A percentile compares a stretch with the other conserved stretches of the same genome.
phyloP scores from a whole-genome alignment of 2,113 vertebrate genomes.

The Rissa tridactyla region DNA sequence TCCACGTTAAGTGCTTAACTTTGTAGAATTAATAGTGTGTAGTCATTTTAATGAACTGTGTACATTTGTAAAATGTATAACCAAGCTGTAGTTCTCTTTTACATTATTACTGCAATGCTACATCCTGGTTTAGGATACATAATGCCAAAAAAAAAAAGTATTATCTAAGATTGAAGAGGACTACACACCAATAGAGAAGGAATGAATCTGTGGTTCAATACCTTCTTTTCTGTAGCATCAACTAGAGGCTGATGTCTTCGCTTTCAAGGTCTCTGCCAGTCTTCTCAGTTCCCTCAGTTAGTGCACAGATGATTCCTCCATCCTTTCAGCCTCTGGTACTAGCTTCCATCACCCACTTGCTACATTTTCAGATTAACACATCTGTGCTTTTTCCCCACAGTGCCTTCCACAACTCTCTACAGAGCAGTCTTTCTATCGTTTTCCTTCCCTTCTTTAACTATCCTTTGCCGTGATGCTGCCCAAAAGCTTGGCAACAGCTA shows the following conservation, averaged over 20 bases:
- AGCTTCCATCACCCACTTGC: neutral
- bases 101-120: neutral
- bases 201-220: neutral
- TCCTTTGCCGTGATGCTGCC: neutral
- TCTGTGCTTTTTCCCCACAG: neutral
- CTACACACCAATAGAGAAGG: neutral
- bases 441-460: neutral
- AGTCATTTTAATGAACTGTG: neutral
- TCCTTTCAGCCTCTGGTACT: neutral
- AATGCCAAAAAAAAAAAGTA: neutral
- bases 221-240: neutral
- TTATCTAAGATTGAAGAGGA: neutral
- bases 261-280: neutral
- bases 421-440: neutral
- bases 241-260: neutral
- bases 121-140: neutral
- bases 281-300: neutral
- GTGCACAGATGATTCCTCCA: neutral
- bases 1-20: neutral
- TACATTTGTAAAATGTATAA: neutral
- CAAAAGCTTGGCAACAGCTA: neutral
- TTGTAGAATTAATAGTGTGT: neutral
- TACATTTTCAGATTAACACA: neutral
- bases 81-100: neutral
- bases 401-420: neutral